Conservation (phyloP, 92 coral and sea anemone genomes). For the Phenganax subtilis region DNA sequence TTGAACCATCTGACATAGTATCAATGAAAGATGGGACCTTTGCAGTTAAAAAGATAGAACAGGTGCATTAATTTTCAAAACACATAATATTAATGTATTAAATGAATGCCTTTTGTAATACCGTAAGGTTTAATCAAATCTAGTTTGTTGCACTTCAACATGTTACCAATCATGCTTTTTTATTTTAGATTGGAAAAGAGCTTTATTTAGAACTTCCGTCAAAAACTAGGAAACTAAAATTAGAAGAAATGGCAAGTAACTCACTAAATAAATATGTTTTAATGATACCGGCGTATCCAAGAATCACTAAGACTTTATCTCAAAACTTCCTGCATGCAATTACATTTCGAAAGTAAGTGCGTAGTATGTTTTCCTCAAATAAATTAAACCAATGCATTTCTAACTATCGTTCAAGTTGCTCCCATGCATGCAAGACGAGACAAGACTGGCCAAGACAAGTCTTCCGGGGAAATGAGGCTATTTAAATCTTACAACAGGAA, state of each 20-base stretch:
- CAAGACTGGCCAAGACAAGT: too few relatives aligned
- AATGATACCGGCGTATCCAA: neutral
- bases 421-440: too few relatives aligned
- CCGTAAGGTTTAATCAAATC: neutral
- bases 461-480: too few relatives aligned
- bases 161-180: neutral
- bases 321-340: too few relatives aligned
- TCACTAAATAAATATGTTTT: neutral
- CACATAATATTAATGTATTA: too few relatives aligned
- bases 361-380: too few relatives aligned
- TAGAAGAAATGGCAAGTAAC: slow-evolving; percentile 76
- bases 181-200: slow-evolving; percentile 72
- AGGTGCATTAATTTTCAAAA: neutral
- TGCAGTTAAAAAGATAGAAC: slow-evolving; percentile 9
- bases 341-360: too few relatives aligned
- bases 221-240: slow-evolving; percentile 66
- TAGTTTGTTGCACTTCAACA: neutral
- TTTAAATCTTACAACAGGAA: too few relatives aligned
- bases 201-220: slow-evolving; percentile 66
- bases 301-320: too few relatives aligned
- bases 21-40: slow-evolving; percentile 17
- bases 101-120: neutral
- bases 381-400: too few relatives aligned
- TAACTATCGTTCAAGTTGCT: too few relatives aligned
- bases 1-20: slow-evolving; percentile 17